phyloP scores from a whole-genome alignment of 2,797 vertebrate genomes.

The Macropodus opercularis region DNA sequence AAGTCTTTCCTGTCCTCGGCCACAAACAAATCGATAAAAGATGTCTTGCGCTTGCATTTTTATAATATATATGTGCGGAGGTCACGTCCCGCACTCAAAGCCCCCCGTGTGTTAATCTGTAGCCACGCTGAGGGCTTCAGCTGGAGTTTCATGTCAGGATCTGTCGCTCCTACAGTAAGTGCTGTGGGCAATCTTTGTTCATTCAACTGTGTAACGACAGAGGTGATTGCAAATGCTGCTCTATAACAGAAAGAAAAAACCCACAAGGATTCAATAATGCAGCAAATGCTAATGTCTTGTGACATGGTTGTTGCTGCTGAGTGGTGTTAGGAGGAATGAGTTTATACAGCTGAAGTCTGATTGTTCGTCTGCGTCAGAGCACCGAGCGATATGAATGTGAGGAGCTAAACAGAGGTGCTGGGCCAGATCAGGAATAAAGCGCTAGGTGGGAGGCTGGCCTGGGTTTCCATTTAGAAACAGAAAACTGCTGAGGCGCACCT shows the following conservation, averaged over 20 bases:
- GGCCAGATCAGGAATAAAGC: constrained; percentile 43
- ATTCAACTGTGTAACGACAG: constrained; percentile 49
- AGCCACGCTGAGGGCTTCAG: constrained; percentile 20
- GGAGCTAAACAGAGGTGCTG: constrained; percentile 39
- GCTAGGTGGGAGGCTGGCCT: constrained; percentile 51
- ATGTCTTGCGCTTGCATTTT: constrained; percentile 16
- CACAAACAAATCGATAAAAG: constrained; percentile 20
- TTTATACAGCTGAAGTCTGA: neutral
- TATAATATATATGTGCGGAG: constrained; percentile 42
- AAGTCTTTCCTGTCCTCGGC: neutral
- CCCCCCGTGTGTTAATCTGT: constrained; percentile 1
- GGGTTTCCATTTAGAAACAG: constrained; percentile 66
- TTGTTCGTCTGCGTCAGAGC: neutral
- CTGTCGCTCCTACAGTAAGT: constrained; percentile 14
- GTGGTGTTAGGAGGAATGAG: constrained; percentile 2
- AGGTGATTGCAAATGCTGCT: constrained; percentile 44
- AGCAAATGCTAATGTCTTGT: constrained; percentile 24
- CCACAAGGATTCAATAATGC: constrained; percentile 24
- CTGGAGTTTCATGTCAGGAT: constrained; percentile 25
- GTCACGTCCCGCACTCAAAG: constrained; percentile 2
- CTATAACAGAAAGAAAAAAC: constrained; percentile 11
- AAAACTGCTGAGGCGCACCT: constrained; percentile 74
- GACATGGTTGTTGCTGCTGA: neutral
- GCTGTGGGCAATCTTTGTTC: constrained; percentile 48
- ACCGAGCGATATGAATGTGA: constrained; percentile 3